Evolutionary conservation across 2,113 vertebrate species (phyloP), one percentile per base, ranked within the genome.

Genomic region (Microtus pennsylvanicus): DNA sequence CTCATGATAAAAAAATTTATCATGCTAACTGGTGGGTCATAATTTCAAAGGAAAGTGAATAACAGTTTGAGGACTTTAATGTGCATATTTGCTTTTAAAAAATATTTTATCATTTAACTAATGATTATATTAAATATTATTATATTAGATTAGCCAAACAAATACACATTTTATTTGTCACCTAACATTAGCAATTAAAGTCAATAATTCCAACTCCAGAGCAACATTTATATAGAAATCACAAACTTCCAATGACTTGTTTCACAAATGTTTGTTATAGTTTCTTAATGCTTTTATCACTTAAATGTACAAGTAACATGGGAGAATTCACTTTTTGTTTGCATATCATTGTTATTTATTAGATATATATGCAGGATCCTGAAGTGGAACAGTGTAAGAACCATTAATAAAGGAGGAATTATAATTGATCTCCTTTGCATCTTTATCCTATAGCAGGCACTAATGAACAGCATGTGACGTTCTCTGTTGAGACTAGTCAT

Each of bases 31-130:
- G 0, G 47, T 88, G 67, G 63, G 92, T 88, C 85, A 82, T 94
- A 80, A 90, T 90, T 87, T 95, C 42, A 92, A 74, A 77, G 85
- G 50, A 96, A 87, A 81, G 17, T 38, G 16, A 92, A 80, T 88
- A 35, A 70, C 50, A 87, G 0, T 89, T 89, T 26, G 13, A 9
- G 33, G 89, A 75, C 52, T 52, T 91, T 82, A 33, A 38, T 82
- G 2, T 58, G 52, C 14, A 38, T 61, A 38, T 61, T 58, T 58
- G 26, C 5, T 58, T 35, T 11, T 35, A 80, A 35, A n/a, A n/a
- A 58, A 13, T 38, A 58, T 58, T 58, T 82, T 61, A 82, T 58
- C 3, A 4, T 58, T 38, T 82, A n/a, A 14, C 61, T 38, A 26
- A 12, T 61, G 61, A 16, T 82, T 28, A 61, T 61, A 16, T 61